Percentiles rank a stretch among this genome's conserved stretches.
Conservation (phyloP, 2,113 vertebrate genomes). For the Brachypteracias leptosomus region DNA sequence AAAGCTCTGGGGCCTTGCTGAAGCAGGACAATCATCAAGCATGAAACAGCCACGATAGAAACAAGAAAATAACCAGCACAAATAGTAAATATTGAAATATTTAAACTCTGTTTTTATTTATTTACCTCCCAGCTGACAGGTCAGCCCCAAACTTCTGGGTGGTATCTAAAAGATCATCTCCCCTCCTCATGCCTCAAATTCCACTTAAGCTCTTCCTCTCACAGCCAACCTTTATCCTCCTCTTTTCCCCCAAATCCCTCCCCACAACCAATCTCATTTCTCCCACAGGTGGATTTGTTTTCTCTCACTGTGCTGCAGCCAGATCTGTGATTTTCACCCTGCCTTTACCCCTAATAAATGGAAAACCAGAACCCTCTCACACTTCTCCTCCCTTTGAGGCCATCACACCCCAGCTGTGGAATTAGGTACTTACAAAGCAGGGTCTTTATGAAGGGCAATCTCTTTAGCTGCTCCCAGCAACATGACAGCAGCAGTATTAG, state of each 20-base stretch:
- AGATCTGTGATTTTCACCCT: background rate
- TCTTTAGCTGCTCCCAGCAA: conserved; percentile 77
- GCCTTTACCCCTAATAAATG: background rate
- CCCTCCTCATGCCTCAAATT: background rate
- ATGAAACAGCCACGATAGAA: background rate
- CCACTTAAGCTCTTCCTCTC: background rate
- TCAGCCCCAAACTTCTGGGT: background rate
- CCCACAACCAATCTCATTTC: background rate
- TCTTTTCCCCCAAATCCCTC: background rate
- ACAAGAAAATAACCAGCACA: background rate
- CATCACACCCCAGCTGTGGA: background rate
- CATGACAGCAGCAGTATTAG: conserved; percentile 78
- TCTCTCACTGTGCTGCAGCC: background rate
- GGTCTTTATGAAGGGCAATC: conserved; percentile 70
- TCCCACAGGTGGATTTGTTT: background rate
- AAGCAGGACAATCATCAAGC: background rate
- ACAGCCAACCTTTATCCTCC: background rate
- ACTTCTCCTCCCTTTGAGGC: background rate
- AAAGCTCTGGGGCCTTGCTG: background rate
- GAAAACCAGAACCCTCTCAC: background rate
- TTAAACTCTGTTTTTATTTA: background rate
- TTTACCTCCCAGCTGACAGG: background rate
- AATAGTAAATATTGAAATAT: background rate
- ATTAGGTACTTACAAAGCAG: conserved; percentile 47
- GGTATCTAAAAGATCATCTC: background rate